Evolutionary conservation across 2,797 vertebrate genomes (phyloP).

Genomic region (Threskiornis aethiopicus): DNA sequence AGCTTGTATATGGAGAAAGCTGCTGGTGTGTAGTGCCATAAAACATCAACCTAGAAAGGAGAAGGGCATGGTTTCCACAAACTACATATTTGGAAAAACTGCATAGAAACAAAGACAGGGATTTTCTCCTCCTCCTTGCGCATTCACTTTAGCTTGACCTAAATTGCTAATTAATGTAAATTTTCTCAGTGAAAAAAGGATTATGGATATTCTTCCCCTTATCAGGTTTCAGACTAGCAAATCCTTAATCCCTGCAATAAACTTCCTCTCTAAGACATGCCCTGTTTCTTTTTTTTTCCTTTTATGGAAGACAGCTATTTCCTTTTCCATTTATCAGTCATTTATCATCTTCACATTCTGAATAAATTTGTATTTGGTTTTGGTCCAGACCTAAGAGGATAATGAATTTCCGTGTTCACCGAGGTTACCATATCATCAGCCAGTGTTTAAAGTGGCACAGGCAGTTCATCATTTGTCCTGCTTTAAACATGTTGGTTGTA

Average conservation of each 20-base stretch:
- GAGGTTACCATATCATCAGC: neutral
- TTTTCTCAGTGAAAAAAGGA: conserved; percentile 39
- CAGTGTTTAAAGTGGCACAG: neutral
- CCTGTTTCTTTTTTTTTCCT: neutral
- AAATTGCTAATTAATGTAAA: conserved; percentile 68
- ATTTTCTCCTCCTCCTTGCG: neutral
- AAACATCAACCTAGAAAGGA: neutral
- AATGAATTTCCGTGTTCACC: neutral
- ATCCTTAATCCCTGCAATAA: conserved; percentile 22
- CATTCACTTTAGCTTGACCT: conserved; percentile 30
- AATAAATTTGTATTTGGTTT: conserved; percentile 9
- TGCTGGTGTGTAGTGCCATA: neutral
- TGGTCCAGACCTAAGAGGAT: neutral
- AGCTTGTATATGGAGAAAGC: neutral
- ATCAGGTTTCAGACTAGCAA: conserved; percentile 39
- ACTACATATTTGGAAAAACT: neutral
- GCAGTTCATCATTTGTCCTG: neutral
- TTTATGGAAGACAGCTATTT: neutral
- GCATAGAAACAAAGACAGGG: neutral
- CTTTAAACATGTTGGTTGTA: neutral
- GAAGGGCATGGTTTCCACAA: neutral
- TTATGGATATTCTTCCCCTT: conserved; percentile 29
- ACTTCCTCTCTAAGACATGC: neutral
- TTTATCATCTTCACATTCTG: conserved; percentile 33
- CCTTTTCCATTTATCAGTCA: neutral